Evolutionary conservation across 2,113 vertebrate genomes (phyloP), one percentile per base, ranked within the genome.

Genomic region (Zosterops hypoxanthus): DNA sequence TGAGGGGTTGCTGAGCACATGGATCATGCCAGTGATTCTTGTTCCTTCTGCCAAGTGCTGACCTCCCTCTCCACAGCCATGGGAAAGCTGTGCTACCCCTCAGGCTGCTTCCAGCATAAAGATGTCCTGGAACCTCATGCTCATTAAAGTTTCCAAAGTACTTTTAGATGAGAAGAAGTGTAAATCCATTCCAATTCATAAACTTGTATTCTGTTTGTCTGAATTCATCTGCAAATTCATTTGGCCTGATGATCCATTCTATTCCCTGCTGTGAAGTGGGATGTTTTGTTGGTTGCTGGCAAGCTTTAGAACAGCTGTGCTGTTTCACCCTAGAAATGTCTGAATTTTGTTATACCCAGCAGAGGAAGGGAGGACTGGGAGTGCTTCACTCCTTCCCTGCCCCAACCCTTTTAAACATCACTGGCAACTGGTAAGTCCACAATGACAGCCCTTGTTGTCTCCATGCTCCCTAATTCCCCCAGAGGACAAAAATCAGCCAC

Each of bases 51-150:
- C 15, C 9, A 9, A 36, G 18, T 15, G n/a, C 17, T 42, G 59
- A 49, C 12, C 42, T 52, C 21, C 28, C 0, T 0, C 60, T 69
- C 22, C 33, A 11, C 24, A 25, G 68, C 0, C 2, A 52, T 24
- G 47, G 21, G 11, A 25, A 46, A 60, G 22, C 49, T 72, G 33
- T 55, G 47, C 21, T 29, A 31, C 25, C 26, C 44, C 41, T 86
- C 6, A 1, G 46, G 42, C 47, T 75, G 56, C 31, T 61, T 47
- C 18, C 52, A 25, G 44, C 33, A n/a, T 44, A 61, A 63, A 73
- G 21, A 39, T 7, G 7, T 75, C 31, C 31, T 39, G 41, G 66
- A 18, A 17, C 22, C 59, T 49, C 7, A 0, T 1, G 2, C 39
- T 80, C 39, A 26, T 63, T 68, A 19, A 49, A 63, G n/a, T 53